Evolutionary conservation across 2,113 vertebrate species (phyloP).

Genomic region (Saccopteryx leptura): DNA sequence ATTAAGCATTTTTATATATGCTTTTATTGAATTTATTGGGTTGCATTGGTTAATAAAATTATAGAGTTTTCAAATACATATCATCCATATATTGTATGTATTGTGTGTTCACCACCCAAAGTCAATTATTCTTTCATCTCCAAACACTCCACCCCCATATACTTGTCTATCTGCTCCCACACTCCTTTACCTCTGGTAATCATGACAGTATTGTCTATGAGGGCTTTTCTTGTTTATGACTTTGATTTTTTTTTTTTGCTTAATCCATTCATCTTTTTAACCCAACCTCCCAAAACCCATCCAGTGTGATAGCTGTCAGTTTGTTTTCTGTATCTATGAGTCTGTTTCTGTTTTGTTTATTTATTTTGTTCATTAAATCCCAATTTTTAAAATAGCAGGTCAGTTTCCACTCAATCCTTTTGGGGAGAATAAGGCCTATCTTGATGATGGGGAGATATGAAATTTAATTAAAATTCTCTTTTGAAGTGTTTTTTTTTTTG

Average conservation of each 20-base stretch:
- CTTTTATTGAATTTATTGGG: background rate
- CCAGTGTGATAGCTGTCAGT: background rate
- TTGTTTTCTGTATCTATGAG: background rate
- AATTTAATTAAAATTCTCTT: conserved; percentile 39
- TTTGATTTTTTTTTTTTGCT: background rate
- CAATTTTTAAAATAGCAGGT: conserved; percentile 17
- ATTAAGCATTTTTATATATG: conserved; percentile 31
- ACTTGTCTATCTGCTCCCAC: background rate
- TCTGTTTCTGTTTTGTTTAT: background rate
- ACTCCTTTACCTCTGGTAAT: background rate
- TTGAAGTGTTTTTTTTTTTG: background rate
- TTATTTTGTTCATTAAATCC: background rate
- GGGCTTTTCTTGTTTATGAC: background rate
- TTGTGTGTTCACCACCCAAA: background rate
- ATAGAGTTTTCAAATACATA: background rate
- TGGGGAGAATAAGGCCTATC: background rate
- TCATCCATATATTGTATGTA: background rate
- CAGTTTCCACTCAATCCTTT: background rate
- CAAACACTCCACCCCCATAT: no score
- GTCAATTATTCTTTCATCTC: background rate
- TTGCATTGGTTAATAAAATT: background rate
- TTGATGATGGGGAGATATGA: background rate
- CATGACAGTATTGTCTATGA: background rate
- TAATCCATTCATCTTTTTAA: background rate
- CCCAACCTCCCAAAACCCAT: background rate